Evolutionary conservation across 1,140 invertebrate genomes (phyloP).

Genomic region (Harlomillsia oculata): DNA sequence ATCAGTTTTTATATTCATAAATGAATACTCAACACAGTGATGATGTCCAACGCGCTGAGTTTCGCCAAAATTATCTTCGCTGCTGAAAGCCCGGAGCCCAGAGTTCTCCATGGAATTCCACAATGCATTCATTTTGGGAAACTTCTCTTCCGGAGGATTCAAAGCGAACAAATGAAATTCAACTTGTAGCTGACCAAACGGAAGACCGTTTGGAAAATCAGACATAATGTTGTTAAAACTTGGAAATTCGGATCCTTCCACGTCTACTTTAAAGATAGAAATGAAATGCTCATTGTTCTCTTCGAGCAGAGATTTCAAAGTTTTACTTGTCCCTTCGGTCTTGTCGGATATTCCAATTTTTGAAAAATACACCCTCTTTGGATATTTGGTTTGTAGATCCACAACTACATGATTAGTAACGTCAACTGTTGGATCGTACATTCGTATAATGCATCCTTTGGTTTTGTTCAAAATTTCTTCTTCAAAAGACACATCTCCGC

Average conservation of each 20-base stretch:
- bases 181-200: slow-evolving; percentile 10
- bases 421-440: slow-evolving; percentile 11
- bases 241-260: slow-evolving; percentile 4
- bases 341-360: neutral
- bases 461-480: slow-evolving; percentile 6
- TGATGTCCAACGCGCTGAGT: neutral
- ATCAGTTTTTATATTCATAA: neutral
- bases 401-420: neutral
- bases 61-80: neutral
- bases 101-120: neutral
- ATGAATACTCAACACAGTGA: neutral
- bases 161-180: neutral
- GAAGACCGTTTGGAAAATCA: slow-evolving; percentile 3
- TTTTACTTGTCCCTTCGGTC: no score
- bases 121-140: neutral
- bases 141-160: neutral
- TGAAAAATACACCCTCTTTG: neutral
- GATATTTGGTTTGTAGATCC: neutral
- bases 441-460: neutral
- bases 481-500: slow-evolving; percentile 3
- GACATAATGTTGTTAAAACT: neutral
- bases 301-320: neutral
- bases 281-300: neutral
- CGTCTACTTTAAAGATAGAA: slow-evolving; percentile 16
- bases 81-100: neutral